Percentiles rank a stretch among this genome's conserved stretches.
These are phyloP conservation scores for Caenorhabditis briggsae DNA, from an alignment of 1,140 invertebrate species.

Conservation along the genomic window DNA sequence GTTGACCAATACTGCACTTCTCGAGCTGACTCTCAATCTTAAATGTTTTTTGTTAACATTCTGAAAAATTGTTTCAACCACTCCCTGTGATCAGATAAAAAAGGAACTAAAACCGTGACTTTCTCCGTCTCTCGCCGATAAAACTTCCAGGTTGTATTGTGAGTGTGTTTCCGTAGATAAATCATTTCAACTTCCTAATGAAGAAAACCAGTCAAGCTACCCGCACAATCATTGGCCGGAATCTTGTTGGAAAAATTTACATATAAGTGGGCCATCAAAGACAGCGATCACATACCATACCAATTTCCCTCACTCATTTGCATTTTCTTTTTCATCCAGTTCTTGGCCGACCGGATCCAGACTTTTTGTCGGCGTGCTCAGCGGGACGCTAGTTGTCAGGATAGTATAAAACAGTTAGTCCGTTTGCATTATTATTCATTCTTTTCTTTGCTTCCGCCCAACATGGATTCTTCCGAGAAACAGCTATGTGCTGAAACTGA, in stretches of 20 bases:
- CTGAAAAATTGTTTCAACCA: not conserved
- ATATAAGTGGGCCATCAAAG: slow-evolving; percentile 54
- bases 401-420: slow-evolving; percentile 47
- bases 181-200: slow-evolving; percentile 35
- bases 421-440: slow-evolving; percentile 34
- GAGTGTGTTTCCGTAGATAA: slow-evolving; percentile 19
- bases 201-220: slow-evolving; percentile 48
- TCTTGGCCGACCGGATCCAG: slow-evolving; percentile 39
- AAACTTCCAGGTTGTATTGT: not conserved
- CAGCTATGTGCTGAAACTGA: slow-evolving; percentile 55
- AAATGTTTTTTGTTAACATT: not conserved
- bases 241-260: slow-evolving; percentile 52
- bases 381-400: not conserved
- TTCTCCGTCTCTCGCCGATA: not conserved
- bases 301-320: slow-evolving; percentile 34
- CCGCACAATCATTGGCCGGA: slow-evolving; percentile 29
- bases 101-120: not conserved
- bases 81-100: not conserved
- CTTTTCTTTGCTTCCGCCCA: not conserved
- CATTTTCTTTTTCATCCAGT: slow-evolving; percentile 26
- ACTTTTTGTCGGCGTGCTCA: slow-evolving; percentile 41
- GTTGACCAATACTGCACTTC: too few relatives aligned
- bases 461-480: slow-evolving; percentile 51
- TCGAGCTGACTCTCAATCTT: too few relatives aligned
- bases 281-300: slow-evolving; percentile 31